Percentiles rank a stretch among this genome's conserved stretches.
Evolutionary conservation across 1,140 invertebrate species (phyloP).

Genomic region (Brachionus manjavacas): DNA sequence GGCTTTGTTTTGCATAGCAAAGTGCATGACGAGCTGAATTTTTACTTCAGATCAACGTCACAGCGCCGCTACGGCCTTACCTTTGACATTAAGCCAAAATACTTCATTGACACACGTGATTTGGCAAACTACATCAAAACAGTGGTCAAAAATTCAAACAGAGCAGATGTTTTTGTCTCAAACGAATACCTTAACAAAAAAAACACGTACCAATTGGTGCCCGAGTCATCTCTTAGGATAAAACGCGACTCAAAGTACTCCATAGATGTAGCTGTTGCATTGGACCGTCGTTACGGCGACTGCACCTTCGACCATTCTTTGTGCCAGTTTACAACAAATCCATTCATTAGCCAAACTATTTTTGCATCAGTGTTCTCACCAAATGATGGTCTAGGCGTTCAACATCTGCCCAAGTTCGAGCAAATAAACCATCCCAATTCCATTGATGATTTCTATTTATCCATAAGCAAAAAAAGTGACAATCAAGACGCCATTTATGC

Average conservation of each 20-base stretch:
- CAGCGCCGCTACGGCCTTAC: neutral
- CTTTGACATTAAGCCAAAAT: neutral
- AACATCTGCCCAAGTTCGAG: neutral
- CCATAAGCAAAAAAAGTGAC: neutral
- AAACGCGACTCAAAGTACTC: neutral
- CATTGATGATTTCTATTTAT: slow-evolving; percentile 22
- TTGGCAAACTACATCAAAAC: neutral
- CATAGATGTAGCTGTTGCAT: neutral
- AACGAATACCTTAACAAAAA: neutral
- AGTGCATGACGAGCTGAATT: neutral
- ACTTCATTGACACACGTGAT: neutral
- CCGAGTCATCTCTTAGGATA: neutral
- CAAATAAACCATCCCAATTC: neutral
- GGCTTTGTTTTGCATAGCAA: neutral
- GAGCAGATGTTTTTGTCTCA: neutral
- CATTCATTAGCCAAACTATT: neutral
- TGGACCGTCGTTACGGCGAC: neutral
- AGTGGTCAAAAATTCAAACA: neutral
- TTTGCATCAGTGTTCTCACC: neutral
- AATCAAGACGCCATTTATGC: neutral
- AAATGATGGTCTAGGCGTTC: neutral
- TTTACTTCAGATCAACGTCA: neutral
- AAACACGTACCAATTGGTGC: neutral
- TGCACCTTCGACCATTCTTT: slow-evolving; percentile 25
- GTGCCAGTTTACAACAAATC: neutral